Evolutionary conservation across 2,888 invertebrate genomes (phyloP).

Genomic region (Stenichneumon culpator): DNA sequence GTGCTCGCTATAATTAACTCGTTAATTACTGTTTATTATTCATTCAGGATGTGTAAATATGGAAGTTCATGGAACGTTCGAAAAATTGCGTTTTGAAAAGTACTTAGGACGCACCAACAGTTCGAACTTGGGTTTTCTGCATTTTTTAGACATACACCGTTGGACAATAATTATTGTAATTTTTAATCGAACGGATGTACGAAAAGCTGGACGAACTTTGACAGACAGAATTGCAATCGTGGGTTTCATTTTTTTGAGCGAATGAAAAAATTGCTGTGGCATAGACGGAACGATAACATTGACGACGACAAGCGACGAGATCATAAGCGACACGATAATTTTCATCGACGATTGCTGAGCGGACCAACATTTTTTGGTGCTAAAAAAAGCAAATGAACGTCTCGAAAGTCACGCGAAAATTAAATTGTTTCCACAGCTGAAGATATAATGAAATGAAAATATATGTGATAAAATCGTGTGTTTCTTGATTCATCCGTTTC

Average conservation of each 20-base stretch:
- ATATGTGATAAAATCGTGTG: too few relatives aligned
- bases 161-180: too few relatives aligned
- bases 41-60: background rate
- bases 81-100: background rate
- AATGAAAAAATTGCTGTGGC: background rate
- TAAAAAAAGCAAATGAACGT: background rate
- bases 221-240: background rate
- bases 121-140: background rate
- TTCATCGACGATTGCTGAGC: background rate
- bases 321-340: slow-evolving; percentile 37
- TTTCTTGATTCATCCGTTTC: too few relatives aligned
- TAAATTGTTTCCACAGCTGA: slow-evolving; percentile 17
- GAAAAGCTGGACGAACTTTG: background rate
- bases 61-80: too few relatives aligned
- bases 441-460: background rate
- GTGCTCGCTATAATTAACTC: slow-evolving; percentile 49
- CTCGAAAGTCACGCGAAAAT: slow-evolving; percentile 4
- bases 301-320: slow-evolving; percentile 51
- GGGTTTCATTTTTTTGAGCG: background rate
- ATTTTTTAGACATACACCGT: background rate
- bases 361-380: background rate
- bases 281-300: slow-evolving; percentile 35
- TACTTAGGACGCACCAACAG: background rate
- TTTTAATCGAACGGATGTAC: background rate
- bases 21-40: slow-evolving; percentile 10